Evolutionary conservation across 2,113 vertebrate species (phyloP).

Genomic region (Actenoides lindsayi): DNA sequence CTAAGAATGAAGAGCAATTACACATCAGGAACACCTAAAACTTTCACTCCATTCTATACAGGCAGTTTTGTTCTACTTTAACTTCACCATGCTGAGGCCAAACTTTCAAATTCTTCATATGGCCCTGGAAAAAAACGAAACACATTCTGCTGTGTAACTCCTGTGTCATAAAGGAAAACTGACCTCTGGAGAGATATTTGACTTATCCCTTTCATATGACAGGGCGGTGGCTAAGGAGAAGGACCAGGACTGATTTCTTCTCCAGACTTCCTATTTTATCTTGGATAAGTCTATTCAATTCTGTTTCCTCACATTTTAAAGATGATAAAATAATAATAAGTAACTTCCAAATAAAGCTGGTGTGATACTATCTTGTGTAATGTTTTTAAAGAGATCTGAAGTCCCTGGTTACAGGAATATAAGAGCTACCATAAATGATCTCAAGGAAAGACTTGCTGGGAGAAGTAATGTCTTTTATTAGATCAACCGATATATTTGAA

Average conservation of each 20-base stretch:
- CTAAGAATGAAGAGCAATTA: slow-evolving; percentile 32
- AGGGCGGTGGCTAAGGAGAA: not conserved
- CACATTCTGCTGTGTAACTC: not conserved
- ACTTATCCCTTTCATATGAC: not conserved
- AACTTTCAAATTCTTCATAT: not conserved
- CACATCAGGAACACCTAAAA: slow-evolving; percentile 15
- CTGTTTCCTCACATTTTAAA: slow-evolving; percentile 54
- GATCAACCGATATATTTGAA: slow-evolving; percentile 26
- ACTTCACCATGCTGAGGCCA: not conserved
- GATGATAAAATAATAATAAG: slow-evolving; percentile 51
- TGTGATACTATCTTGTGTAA: slow-evolving; percentile 34
- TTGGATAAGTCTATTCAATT: slow-evolving; percentile 8
- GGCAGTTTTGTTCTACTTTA: slow-evolving; percentile 8
- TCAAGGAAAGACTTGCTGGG: slow-evolving; percentile 27
- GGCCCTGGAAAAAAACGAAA: not conserved
- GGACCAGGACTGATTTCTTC: not conserved
- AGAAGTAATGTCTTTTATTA: slow-evolving; percentile 55
- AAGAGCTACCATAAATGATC: slow-evolving; percentile 18
- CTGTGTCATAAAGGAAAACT: not conserved
- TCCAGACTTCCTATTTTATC: slow-evolving; percentile 41
- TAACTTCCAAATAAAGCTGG: slow-evolving; percentile 54
- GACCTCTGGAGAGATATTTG: not conserved
- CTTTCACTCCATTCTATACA: not conserved
- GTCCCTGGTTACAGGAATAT: slow-evolving; percentile 25
- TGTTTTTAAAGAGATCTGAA: slow-evolving; percentile 35